Conservation (phyloP, 2,113 vertebrate genomes). For the Recurvirostra avosetta region DNA sequence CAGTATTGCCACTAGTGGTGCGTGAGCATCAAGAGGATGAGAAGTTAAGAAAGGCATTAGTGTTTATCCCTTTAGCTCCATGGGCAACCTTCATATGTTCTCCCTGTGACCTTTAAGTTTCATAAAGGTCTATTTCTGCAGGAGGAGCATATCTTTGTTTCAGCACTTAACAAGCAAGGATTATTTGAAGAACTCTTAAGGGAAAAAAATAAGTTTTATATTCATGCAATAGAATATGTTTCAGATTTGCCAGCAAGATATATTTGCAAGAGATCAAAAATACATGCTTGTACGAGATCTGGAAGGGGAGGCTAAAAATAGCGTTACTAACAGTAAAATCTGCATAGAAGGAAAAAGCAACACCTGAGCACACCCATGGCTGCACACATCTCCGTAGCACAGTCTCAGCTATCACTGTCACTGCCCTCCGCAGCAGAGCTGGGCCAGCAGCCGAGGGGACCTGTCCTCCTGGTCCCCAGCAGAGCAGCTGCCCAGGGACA, state of each 20-base stretch:
- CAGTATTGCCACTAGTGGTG: neutral
- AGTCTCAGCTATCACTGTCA: fast-evolving
- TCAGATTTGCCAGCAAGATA: neutral
- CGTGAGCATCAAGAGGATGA: neutral
- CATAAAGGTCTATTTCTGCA: too few species aligned
- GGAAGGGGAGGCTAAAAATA: neutral
- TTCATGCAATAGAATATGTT: neutral
- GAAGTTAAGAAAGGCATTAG: neutral
- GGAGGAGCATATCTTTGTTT: neutral
- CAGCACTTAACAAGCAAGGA: neutral
- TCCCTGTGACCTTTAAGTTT: neutral
- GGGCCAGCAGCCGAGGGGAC: neutral
- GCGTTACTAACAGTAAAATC: neutral
- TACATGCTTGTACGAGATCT: neutral
- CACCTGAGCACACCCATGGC: neutral
- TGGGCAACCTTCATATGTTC: neutral
- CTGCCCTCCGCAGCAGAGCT: neutral
- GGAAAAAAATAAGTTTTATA: neutral
- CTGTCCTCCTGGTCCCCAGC: fast-evolving
- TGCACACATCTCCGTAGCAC: fast-evolving
- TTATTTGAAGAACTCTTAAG: neutral
- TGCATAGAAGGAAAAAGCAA: neutral
- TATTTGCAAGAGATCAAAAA: neutral
- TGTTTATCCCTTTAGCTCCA: neutral
- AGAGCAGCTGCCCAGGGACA: neutral